Evolutionary conservation across 2,113 vertebrate genomes (phyloP), one percentile per base, ranked within the genome.

Genomic region (Cyanocitta stelleri): DNA sequence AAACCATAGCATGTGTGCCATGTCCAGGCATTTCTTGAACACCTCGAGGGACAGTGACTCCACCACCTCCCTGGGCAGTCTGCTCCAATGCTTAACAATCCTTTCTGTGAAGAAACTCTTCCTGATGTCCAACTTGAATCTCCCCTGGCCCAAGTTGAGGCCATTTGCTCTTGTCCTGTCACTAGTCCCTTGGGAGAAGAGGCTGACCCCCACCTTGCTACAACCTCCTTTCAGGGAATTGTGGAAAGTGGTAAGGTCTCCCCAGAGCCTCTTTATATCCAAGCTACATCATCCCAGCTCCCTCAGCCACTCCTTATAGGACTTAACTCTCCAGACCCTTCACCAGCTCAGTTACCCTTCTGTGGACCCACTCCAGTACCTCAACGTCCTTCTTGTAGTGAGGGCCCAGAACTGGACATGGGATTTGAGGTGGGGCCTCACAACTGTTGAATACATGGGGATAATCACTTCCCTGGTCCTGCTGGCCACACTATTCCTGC

Each of bases 1-100:
- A 55, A 48, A 69, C 12, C 12, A 33, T 6, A 18, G 7, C 24
- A 46, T 30, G 26, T 26, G 54, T 41, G n/a, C 14, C 63, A 55
- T 0, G 0, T 41, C 48, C n/a, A 62, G 17, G 26, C 3, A 2
- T 35, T 55, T 76, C 46, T 35, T n/a, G 46, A 54, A 29, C 13
- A 41, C 24, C 16, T 39, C 48, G 26, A 55, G 24, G 16, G 26
- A 14, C 4, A 6, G 17, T 54, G 55, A 32, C 17, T 54, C 20
- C 39, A 41, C 14, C 33, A 68, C 46, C 5, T 68, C 26, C 21
- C 48, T 62, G 48, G 20, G 24, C 19, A 32, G 3, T 8, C 21
- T n/a, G 12, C 39, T 54, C 29, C 48, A 48, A 13, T 22, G 7
- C 21, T 68, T 54, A 82, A 61, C 3, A 39, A 19, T 17, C 24